Percentiles rank a stretch among this genome's conserved stretches.
Evolutionary conservation across 2,797 vertebrate species (phyloP).

Genomic region (Hozukius guyotensis): DNA sequence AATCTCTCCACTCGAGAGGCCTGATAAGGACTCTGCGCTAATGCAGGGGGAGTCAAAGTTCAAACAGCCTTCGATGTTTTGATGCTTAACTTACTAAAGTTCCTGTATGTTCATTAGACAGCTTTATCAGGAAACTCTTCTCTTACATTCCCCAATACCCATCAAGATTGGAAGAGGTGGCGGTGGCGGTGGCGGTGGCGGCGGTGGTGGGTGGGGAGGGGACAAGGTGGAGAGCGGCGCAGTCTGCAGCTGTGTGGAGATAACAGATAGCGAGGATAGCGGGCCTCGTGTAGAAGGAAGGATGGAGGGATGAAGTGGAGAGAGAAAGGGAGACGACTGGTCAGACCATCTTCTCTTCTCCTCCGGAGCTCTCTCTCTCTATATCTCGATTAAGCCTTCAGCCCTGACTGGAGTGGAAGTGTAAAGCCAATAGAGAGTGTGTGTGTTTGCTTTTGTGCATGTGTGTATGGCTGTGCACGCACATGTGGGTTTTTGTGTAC

Average conservation of each 20-base stretch:
- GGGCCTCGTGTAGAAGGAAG: slow-evolving; percentile 64
- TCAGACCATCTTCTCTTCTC: slow-evolving; percentile 69
- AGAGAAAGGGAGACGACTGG: slow-evolving; percentile 62
- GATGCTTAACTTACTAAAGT: slow-evolving; percentile 90
- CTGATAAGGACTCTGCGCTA: slow-evolving; percentile 86
- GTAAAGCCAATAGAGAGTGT: slow-evolving; percentile 61
- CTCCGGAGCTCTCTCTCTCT: slow-evolving; percentile 52
- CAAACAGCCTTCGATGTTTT: slow-evolving; percentile 90
- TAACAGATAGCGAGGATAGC: slow-evolving; percentile 81
- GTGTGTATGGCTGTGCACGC: slow-evolving; percentile 4
- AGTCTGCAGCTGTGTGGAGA: slow-evolving; percentile 76
- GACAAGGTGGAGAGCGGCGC: slow-evolving; percentile 67
- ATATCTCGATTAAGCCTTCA: slow-evolving; percentile 75
- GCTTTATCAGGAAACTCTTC: slow-evolving; percentile 90
- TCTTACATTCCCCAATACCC: slow-evolving; percentile 88
- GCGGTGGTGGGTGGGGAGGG: slow-evolving; percentile 42
- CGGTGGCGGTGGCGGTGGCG: slow-evolving; percentile 7
- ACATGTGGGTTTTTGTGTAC: slow-evolving; percentile 22
- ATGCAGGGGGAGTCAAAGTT: slow-evolving; percentile 88
- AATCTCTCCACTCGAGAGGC: slow-evolving; percentile 85
- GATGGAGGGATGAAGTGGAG: slow-evolving; percentile 70
- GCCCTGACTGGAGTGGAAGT: slow-evolving; percentile 63
- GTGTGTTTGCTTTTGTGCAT: slow-evolving; percentile 16
- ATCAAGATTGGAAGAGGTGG: slow-evolving; percentile 82
- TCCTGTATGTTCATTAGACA: slow-evolving; percentile 94